Conservation (phyloP, 2,113 vertebrate species). For the Rhinogobius similis region DNA sequence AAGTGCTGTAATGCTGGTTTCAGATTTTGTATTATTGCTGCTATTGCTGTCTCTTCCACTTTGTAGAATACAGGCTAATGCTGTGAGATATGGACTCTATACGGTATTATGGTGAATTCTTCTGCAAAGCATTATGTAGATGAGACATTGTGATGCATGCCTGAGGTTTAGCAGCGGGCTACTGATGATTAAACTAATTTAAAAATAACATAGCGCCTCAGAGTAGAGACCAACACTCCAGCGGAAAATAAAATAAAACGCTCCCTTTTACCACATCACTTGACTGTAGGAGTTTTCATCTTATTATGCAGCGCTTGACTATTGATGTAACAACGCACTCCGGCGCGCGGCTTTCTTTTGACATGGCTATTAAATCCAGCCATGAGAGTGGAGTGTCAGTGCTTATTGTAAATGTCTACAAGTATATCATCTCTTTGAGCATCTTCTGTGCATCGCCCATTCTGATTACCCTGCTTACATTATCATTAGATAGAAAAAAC, state of each 20-base stretch:
- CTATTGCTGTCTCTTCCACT: constrained; percentile 7
- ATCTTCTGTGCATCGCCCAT: constrained; percentile 16
- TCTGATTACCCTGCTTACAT: constrained; percentile 33
- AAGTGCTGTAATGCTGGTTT: not conserved
- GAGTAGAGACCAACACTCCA: constrained; percentile 7
- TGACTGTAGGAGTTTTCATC: constrained; percentile 27
- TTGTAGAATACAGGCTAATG: constrained; percentile 21
- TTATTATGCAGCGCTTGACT: constrained; percentile 23
- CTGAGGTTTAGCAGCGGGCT: constrained; percentile 37
- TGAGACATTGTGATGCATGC: constrained; percentile 47
- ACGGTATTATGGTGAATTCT: constrained; percentile 44
- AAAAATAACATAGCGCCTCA: constrained; percentile 45
- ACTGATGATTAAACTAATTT: constrained; percentile 54
- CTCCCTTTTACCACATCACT: constrained; percentile 19
- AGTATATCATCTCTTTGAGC: constrained; percentile 15
- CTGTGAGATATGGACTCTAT: constrained; percentile 20
- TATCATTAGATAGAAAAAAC: constrained; percentile 24
- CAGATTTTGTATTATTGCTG: not conserved
- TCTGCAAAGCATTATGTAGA: constrained; percentile 46
- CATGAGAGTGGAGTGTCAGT: constrained; percentile 22
- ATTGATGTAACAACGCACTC: constrained; percentile 33
- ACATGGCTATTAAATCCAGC: constrained; percentile 39
- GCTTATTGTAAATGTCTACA: constrained; percentile 20
- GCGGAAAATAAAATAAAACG: constrained; percentile 33
- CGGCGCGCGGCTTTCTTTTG: constrained; percentile 29